phyloP scores from a whole-genome alignment of 2,888 invertebrate genomes.

The Acrobasis suavella region DNA sequence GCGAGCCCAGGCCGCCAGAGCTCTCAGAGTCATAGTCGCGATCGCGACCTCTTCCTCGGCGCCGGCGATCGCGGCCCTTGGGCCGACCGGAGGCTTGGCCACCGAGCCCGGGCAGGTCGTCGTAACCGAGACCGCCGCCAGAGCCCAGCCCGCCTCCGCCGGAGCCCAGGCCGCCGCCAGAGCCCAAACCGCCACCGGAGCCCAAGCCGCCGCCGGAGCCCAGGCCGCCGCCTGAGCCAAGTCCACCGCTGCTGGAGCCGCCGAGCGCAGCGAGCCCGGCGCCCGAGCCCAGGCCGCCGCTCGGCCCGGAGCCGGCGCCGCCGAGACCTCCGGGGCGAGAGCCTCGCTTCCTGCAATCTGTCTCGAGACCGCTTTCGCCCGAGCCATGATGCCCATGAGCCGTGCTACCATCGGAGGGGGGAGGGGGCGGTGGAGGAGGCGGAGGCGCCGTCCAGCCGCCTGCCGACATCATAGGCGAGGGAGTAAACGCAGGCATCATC shows the following conservation, averaged over 20 bases:
- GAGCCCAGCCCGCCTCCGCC: slow-evolving; percentile 38
- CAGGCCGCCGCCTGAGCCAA: slow-evolving; percentile 40
- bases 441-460: slow-evolving; percentile 62
- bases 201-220: slow-evolving; percentile 47
- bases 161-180: slow-evolving; percentile 36
- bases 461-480: slow-evolving; percentile 46
- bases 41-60: slow-evolving; percentile 72
- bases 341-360: slow-evolving; percentile 76
- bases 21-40: slow-evolving; percentile 53
- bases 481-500: slow-evolving; percentile 58
- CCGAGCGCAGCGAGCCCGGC: slow-evolving; percentile 34
- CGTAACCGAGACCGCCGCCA: slow-evolving; percentile 37
- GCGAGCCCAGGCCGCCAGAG: slow-evolving; percentile 52
- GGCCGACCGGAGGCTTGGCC: slow-evolving; percentile 38
- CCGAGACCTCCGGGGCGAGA: slow-evolving; percentile 50
- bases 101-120: slow-evolving; percentile 30
- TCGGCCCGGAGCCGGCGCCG: slow-evolving; percentile 31
- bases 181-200: slow-evolving; percentile 49
- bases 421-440: slow-evolving; percentile 71
- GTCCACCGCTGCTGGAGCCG: slow-evolving; percentile 45
- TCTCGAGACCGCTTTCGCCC: slow-evolving; percentile 69
- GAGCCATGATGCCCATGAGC: slow-evolving; percentile 63
- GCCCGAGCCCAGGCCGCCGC: slow-evolving; percentile 42
- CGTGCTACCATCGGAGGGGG: slow-evolving; percentile 54
- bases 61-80: slow-evolving; percentile 65